phyloP scores from a whole-genome alignment of 1,140 invertebrate species.

The Pogonomyrmex barbatus region DNA sequence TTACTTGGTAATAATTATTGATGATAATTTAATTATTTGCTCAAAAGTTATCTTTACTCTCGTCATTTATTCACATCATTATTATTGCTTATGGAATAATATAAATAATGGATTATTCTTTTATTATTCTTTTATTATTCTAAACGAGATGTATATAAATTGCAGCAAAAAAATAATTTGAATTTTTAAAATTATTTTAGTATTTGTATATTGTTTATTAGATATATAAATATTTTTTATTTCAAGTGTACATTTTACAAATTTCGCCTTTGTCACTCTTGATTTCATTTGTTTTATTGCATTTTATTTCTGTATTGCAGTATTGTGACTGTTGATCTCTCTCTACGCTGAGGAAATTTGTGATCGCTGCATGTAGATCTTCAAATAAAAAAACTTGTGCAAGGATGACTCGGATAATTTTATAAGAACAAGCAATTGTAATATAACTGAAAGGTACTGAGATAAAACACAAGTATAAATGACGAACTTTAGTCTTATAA shows the following conservation, averaged over 20 bases:
- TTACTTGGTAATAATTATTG: not conserved
- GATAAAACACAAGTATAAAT: constrained; percentile 28
- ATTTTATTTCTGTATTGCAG: constrained; percentile 42
- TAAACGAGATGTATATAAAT: not conserved
- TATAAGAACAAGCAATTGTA: constrained; percentile 23
- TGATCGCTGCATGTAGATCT: constrained; percentile 17
- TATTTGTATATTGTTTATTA: not conserved
- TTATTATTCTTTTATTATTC: no score
- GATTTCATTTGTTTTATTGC: constrained; percentile 3
- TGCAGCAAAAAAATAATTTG: not conserved
- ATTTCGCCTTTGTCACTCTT: not conserved
- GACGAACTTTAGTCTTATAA: constrained; percentile 24
- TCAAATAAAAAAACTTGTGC: constrained; percentile 46
- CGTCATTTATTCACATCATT: not conserved
- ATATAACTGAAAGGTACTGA: constrained; percentile 30
- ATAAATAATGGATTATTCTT: constrained; percentile 20
- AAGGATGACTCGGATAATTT: constrained; percentile 50
- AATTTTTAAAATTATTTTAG: constrained; percentile 28
- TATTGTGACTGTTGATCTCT: constrained; percentile 43
- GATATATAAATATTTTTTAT: not conserved
- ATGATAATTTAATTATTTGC: constrained; percentile 28
- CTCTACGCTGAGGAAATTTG: constrained; percentile 31
- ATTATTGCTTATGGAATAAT: not conserved
- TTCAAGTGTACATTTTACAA: not conserved
- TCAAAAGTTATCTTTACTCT: not conserved